Evolutionary conservation across 2,888 invertebrate species (phyloP).

Genomic region (Pseudeuparius sepicola): DNA sequence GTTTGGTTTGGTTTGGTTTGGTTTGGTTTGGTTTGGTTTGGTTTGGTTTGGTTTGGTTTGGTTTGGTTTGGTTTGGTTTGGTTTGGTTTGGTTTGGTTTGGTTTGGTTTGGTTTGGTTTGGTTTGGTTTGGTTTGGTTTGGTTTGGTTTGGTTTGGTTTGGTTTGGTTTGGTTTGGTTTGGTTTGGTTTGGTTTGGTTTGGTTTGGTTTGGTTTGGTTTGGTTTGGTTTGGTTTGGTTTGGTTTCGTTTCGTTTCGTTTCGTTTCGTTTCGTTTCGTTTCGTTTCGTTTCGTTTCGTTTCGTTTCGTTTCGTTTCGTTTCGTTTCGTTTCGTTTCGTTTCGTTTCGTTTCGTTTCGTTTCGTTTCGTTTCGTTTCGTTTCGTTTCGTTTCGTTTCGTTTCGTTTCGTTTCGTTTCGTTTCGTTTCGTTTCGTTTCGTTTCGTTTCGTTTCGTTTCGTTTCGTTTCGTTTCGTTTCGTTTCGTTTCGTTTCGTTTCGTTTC

Average conservation of each 20-base stretch:
- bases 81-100: slow-evolving; percentile 2
- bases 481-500: no score
- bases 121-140: slow-evolving; percentile 1
- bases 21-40: slow-evolving; percentile 3
- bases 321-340: slow-evolving; percentile 3
- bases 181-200: slow-evolving; percentile 1
- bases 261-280: background rate
- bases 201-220: slow-evolving; percentile 1
- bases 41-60: slow-evolving; percentile 3
- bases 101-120: slow-evolving; percentile 3
- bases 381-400: slow-evolving; percentile 3
- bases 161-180: slow-evolving; percentile 1
- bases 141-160: slow-evolving; percentile 1
- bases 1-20: slow-evolving; percentile 1
- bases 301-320: slow-evolving; percentile 3
- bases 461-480: no score
- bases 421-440: no score
- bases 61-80: slow-evolving; percentile 4
- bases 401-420: no score
- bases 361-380: slow-evolving; percentile 2
- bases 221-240: slow-evolving; percentile 2
- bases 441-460: no score
- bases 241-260: background rate
- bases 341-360: slow-evolving; percentile 3
- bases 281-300: slow-evolving; percentile 2